Evolutionary conservation across 2,888 invertebrate species (phyloP), one percentile per base, ranked within the genome.

Genomic region (Plebejus melissa): DNA sequence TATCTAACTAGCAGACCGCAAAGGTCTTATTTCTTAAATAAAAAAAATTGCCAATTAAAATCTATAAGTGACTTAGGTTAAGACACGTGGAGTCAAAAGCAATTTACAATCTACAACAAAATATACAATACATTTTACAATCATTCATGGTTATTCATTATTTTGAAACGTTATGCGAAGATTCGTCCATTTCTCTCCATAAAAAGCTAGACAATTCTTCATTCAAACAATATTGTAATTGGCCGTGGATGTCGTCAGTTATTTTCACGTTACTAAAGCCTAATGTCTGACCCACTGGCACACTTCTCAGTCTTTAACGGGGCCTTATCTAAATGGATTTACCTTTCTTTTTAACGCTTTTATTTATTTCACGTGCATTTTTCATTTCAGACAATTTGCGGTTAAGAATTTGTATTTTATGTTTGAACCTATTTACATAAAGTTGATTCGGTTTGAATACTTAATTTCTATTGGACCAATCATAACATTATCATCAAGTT

Each of bases 241-340:
- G 60, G 11, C 16, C 22, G 60, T 65, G 28, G 60, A 65, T 65
- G 32, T 65, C 60, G 32, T 65, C 60, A 13, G 65, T 65, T 72
- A 72, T 50, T 54, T 54, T 72, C 50, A 50, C 28, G 50, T 54
- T 28, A 46, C n/a, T 13, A 36, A 50, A 22, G 32, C 72, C 50
- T 46, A 50, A 72, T 54, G 72, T 72, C 50, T 54, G 72, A 72
- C 72, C 72, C 50, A 72, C 16, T 72, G 72, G 72, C 72, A 50
- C 50, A 72, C 50, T 72, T 72, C 22, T 46, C 22, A 72, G 72
- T 50, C 28, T 72, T n/a, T 54, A 46, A 54, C 50, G 72, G 32
- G 32, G 50, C 32, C 72, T 72, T 72, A 50, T 72, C 72, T 50
- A 50, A 54, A 32, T 16, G 72, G 50, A 54, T 72, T 72, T 54